phyloP scores from a whole-genome alignment of 2,888 invertebrate genomes.

The Emmelina monodactyla region DNA sequence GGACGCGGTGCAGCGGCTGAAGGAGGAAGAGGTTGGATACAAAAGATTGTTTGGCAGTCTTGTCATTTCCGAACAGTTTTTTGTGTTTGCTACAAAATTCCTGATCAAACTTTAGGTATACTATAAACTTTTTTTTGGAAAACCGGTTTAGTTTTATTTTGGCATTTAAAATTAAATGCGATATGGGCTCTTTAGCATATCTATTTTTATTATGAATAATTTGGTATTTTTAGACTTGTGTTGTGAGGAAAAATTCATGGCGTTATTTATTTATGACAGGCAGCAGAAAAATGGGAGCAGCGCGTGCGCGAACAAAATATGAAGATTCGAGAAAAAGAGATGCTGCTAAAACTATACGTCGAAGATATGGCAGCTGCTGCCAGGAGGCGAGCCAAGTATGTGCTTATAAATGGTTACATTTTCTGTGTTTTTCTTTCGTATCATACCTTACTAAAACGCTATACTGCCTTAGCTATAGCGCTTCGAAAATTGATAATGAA shows the following conservation, averaged over 20 bases:
- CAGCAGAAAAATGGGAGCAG: slow-evolving; percentile 42
- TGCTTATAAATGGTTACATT: neutral
- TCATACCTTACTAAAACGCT: neutral
- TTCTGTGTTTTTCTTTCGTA: neutral
- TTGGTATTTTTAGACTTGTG: too few species aligned
- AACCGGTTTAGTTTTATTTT: too few species aligned
- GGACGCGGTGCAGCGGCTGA: slow-evolving; percentile 28
- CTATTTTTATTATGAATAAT: too few species aligned
- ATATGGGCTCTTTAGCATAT: too few species aligned
- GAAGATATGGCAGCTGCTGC: slow-evolving; percentile 47
- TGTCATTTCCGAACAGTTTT: too few species aligned
- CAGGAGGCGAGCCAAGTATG: slow-evolving; percentile 35
- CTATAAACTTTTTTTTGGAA: too few species aligned
- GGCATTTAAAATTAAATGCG: too few species aligned
- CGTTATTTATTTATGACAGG: too few species aligned
- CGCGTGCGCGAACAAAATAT: slow-evolving; percentile 42
- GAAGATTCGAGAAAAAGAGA: slow-evolving; percentile 43
- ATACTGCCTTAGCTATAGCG: neutral
- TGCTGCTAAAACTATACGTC: slow-evolving; percentile 42
- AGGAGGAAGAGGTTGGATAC: slow-evolving; percentile 36
- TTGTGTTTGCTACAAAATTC: too few species aligned
- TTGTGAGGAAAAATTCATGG: too few species aligned
- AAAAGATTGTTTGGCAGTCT: too few species aligned
- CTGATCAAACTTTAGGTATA: too few species aligned
- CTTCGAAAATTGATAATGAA: neutral